Conservation (phyloP, 2,888 invertebrate genomes). For the Labia minor region DNA sequence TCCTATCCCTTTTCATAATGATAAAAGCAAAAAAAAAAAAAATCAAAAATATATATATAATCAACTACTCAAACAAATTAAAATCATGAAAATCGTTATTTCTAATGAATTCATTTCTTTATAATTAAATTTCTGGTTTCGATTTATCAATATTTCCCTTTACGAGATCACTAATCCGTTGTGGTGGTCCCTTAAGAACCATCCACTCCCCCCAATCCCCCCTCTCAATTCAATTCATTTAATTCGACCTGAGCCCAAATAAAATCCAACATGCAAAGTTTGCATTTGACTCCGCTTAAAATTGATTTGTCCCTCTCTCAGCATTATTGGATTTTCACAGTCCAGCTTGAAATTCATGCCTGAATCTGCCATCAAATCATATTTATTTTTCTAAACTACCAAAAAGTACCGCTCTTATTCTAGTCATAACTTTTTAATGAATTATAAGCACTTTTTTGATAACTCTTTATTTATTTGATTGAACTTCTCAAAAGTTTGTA, state of each 20-base stretch:
- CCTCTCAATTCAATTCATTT: not conserved
- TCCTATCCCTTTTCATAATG: too few relatives aligned
- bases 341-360: not conserved
- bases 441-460: not conserved
- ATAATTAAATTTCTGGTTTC: too few relatives aligned
- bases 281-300: not conserved
- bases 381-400: not conserved
- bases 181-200: too few relatives aligned
- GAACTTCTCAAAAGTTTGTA: not conserved
- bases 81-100: too few relatives aligned
- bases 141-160: too few relatives aligned
- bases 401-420: not conserved
- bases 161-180: too few relatives aligned
- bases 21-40: too few relatives aligned
- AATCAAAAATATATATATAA: too few relatives aligned
- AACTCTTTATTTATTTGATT: not conserved
- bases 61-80: too few relatives aligned
- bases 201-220: not conserved
- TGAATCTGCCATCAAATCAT: not conserved
- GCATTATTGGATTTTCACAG: not conserved
- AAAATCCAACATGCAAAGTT: constrained; percentile 8
- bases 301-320: constrained; percentile 8
- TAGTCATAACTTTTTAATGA: not conserved
- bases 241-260: not conserved
- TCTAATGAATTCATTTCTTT: too few relatives aligned